These are phyloP conservation scores for Tortricodes alternella DNA, from an alignment of 2,888 invertebrate genomes.

Conservation along the genomic window DNA sequence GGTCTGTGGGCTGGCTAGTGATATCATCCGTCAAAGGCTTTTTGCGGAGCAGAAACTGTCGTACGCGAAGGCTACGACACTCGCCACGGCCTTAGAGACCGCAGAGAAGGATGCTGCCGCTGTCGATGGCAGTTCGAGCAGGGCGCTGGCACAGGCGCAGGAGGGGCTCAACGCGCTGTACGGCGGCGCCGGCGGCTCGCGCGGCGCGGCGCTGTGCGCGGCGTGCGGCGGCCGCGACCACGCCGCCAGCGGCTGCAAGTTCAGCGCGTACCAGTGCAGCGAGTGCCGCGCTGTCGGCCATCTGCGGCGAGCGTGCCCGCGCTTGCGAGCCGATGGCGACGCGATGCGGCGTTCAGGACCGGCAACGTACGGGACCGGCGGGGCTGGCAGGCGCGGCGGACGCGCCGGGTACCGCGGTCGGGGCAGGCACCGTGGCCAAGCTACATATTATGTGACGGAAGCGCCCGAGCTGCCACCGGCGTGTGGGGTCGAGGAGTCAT, in stretches of 20 bases:
- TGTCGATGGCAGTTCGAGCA: not conserved
- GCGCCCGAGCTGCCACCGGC: no score
- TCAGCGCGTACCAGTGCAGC: not conserved
- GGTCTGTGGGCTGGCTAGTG: constrained; percentile 1
- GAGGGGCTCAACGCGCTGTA: not conserved
- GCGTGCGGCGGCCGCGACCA: not conserved
- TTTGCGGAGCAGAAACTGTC: not conserved
- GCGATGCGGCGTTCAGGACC: not conserved
- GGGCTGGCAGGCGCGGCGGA: not conserved
- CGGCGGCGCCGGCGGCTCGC: not conserved
- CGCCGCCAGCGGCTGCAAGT: not conserved
- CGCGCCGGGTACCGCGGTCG: not conserved
- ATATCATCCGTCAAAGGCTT: constrained; percentile 1
- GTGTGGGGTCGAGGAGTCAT: not conserved
- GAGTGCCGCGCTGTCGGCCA: not conserved
- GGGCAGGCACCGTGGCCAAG: not conserved
- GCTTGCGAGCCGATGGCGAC: not conserved
- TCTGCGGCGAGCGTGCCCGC: not conserved
- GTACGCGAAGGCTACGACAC: not conserved
- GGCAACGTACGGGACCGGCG: not conserved
- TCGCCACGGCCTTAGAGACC: not conserved
- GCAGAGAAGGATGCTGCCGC: constrained; percentile 5
- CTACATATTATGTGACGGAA: no score
- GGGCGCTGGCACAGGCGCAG: not conserved
- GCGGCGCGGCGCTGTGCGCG: not conserved